phyloP scores from a whole-genome alignment of 2,797 vertebrate species.

The Rhinichthys osculus region DNA sequence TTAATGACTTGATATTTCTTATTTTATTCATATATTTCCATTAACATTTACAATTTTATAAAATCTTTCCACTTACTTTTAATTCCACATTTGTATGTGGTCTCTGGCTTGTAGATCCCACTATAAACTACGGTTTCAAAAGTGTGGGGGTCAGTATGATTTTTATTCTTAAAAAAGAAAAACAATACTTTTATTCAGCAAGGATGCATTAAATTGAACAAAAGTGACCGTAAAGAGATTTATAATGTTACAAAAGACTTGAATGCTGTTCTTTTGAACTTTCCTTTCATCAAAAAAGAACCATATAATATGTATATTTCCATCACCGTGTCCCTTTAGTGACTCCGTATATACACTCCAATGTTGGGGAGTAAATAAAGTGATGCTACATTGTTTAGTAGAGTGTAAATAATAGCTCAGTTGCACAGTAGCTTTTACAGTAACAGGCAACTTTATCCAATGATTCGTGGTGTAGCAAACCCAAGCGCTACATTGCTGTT shows the following conservation, averaged over 20 bases:
- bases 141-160: neutral
- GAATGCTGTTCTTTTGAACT: neutral
- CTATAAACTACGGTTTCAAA: neutral
- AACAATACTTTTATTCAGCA: neutral
- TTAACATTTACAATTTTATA: neutral
- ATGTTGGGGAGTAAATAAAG: neutral
- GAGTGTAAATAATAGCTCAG: neutral
- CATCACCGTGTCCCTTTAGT: neutral
- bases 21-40: neutral
- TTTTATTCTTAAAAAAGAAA: neutral
- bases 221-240: neutral
- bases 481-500: neutral
- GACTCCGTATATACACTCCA: neutral
- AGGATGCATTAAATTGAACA: neutral
- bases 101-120: neutral
- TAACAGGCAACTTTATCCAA: neutral
- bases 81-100: neutral
- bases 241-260: neutral
- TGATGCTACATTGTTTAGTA: neutral
- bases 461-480: neutral
- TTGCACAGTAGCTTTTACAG: neutral
- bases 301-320: too few species aligned
- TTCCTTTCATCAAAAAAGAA: neutral
- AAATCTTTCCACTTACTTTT: neutral
- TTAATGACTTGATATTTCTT: neutral